Base-by-base conservation (phyloP, 2,888 invertebrate species). In the Amaurobius ferox region DNA sequence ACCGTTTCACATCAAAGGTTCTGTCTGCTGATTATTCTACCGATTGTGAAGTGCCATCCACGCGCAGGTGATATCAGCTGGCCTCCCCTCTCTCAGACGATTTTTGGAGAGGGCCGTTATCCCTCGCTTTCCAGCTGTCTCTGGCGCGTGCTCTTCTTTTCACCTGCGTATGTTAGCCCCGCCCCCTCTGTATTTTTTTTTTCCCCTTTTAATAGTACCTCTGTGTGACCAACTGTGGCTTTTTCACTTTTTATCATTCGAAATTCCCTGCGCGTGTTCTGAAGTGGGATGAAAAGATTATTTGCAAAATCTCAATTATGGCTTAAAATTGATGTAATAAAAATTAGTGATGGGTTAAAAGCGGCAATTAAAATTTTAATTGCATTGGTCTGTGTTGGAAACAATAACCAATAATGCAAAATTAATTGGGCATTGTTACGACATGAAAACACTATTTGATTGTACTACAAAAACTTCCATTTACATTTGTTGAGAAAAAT, bases 81-180 rank as follows among this genome's bases (percentile, higher is more conserved):
- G 55, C 29, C 23, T 7, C 55, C 29, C 61, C 30, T 44, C 32
- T 23, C 55, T 61, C 48, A 23, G 3, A 23, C 1, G 23, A 23
- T 28, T 35, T 72, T 73, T 80, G 73, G 67, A 62, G 66, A 67
- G 80, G 67, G 72, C 81, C 81, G 81, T 81, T 81, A 81, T 74
- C 30, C 70, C 48, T 74, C 81, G 81, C 81, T 62, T 68, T 40
- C 39, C 81, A 81, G 81, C 81, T 81, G 81, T 81, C 70, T 67
- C 32, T 28, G 71, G 39, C 61, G 78, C 81, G 81, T 68, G 81
- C 68, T 35, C 74, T 68, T 16, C 30, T 74, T 74, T 80, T 80
- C 81, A 81, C 81, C 81, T 81, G 81, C 81, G 80, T 67, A 26
- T 35, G 30, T 35, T 39, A 11, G 35, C 39, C 28, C 70, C 29